Percentiles rank a stretch among this genome's conserved stretches.
Conservation (phyloP, 2,113 vertebrate species). For the Chamaetylas fuelleborni region DNA sequence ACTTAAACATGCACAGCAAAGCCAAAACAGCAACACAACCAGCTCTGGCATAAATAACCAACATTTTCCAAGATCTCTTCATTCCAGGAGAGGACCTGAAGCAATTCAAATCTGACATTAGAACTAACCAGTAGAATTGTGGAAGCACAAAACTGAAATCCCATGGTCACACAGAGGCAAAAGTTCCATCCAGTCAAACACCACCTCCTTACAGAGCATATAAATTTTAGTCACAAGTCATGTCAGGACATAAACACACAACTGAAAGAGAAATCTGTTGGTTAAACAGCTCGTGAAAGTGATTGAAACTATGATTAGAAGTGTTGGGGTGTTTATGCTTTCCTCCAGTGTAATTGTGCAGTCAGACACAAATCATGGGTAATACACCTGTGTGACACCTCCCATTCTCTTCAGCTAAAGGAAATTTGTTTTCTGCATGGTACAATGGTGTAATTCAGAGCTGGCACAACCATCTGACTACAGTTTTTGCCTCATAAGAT, state of each 20-base stretch:
- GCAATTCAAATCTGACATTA: not conserved
- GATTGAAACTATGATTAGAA: not conserved
- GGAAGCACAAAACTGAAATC: not conserved
- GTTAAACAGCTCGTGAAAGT: not conserved
- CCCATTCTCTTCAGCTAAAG: not conserved
- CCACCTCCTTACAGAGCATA: not conserved
- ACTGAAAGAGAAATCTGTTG: not conserved
- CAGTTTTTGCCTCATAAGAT: not conserved
- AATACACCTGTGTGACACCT: not conserved
- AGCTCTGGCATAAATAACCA: not conserved
- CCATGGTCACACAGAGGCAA: not conserved
- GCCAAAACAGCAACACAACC: not conserved
- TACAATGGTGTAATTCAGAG: not conserved
- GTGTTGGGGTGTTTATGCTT: not conserved
- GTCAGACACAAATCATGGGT: accelerated
- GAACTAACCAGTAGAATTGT: not conserved
- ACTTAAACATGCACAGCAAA: not conserved
- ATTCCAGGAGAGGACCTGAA: not conserved
- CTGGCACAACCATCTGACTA: not conserved
- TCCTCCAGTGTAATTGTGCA: not conserved
- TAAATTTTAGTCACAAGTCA: not conserved
- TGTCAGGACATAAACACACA: not conserved
- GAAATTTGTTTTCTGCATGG: not conserved
- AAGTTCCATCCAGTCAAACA: not conserved
- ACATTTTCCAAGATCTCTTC: not conserved